These are phyloP conservation scores for Drosophila borealis DNA, from an alignment of 2,888 invertebrate genomes.

Conservation along the genomic window DNA sequence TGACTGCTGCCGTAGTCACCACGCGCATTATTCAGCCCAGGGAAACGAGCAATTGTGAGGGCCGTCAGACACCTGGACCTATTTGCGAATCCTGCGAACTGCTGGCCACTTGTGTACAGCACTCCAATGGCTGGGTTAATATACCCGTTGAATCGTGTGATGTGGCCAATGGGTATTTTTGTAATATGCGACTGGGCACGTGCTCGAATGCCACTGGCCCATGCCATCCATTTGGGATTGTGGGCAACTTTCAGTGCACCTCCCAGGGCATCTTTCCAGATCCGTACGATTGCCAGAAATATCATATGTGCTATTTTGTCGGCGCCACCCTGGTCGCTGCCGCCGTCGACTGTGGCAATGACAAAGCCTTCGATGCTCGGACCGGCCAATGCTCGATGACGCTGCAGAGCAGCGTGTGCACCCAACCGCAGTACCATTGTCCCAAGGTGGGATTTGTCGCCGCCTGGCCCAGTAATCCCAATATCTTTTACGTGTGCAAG, in stretches of 20 bases:
- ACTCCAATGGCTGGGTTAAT: conserved; percentile 83
- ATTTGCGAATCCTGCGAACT: conserved; percentile 84
- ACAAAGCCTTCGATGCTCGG: conserved; percentile 82
- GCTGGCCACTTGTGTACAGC: conserved; percentile 82
- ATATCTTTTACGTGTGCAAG: conserved; percentile 84
- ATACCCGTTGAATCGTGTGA: conserved; percentile 84
- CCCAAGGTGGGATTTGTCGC: conserved; percentile 80
- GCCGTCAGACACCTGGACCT: conserved; percentile 80
- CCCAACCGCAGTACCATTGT: conserved; percentile 80
- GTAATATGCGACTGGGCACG: conserved; percentile 77
- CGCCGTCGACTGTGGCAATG: conserved; percentile 82
- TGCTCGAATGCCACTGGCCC: conserved; percentile 84
- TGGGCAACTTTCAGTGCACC: conserved; percentile 84
- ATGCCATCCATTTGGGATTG: conserved; percentile 84
- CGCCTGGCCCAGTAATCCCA: conserved; percentile 83
- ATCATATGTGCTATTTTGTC: conserved; percentile 84
- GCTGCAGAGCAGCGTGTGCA: conserved; percentile 73
- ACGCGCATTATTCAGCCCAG: conserved; percentile 71
- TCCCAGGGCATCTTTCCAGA: conserved; percentile 84
- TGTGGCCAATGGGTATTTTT: conserved; percentile 81
- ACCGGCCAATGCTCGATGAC: conserved; percentile 83
- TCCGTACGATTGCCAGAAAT: conserved; percentile 85
- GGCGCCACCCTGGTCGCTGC: conserved; percentile 82
- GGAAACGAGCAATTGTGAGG: conserved; percentile 81
- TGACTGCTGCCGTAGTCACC: conserved; percentile 44